A percentile compares a stretch with the other conserved stretches of the same genome.
phyloP scores from a whole-genome alignment of 2,797 vertebrate species.

The Hoplostethus atlanticus region DNA sequence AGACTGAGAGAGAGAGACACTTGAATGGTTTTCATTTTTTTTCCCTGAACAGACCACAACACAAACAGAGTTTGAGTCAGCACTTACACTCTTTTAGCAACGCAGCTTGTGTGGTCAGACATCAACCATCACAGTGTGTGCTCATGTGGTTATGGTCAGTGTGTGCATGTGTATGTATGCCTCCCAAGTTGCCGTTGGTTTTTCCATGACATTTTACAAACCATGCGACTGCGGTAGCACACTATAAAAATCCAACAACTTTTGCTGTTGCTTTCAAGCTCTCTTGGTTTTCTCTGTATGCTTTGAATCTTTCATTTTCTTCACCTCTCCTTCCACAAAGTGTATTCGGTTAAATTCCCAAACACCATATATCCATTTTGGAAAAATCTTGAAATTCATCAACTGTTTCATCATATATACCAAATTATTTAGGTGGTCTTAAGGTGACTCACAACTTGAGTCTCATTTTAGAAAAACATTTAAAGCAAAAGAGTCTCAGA shows the following conservation, averaged over 20 bases:
- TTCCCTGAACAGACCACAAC: slow-evolving; percentile 42
- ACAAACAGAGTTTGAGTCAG: slow-evolving; percentile 43
- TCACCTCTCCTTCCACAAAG: no score
- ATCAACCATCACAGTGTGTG: slow-evolving; percentile 46
- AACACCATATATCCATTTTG: not conserved
- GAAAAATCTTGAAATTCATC: no score
- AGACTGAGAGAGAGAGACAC: not conserved
- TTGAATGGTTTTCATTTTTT: slow-evolving; percentile 25
- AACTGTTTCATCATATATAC: no score
- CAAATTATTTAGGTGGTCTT: not conserved
- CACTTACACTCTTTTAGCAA: slow-evolving; percentile 33
- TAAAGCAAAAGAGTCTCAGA: slow-evolving; percentile 6
- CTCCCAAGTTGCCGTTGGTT: slow-evolving; percentile 41
- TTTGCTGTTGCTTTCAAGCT: slow-evolving; percentile 27
- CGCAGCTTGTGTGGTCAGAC: slow-evolving; percentile 69
- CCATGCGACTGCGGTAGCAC: slow-evolving; percentile 57
- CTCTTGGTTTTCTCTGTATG: slow-evolving; percentile 22
- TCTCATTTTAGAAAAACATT: not conserved
- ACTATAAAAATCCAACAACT: slow-evolving; percentile 46
- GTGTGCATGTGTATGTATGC: slow-evolving; percentile 20
- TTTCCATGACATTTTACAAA: slow-evolving; percentile 65
- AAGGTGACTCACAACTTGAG: not conserved
- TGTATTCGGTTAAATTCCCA: not conserved
- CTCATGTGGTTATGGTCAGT: slow-evolving; percentile 33
- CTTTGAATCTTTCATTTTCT: not conserved